A percentile compares a stretch with the other conserved stretches of the same genome.
Conservation (phyloP, 2,888 invertebrate species). For the Caenorhabditis japonica region DNA sequence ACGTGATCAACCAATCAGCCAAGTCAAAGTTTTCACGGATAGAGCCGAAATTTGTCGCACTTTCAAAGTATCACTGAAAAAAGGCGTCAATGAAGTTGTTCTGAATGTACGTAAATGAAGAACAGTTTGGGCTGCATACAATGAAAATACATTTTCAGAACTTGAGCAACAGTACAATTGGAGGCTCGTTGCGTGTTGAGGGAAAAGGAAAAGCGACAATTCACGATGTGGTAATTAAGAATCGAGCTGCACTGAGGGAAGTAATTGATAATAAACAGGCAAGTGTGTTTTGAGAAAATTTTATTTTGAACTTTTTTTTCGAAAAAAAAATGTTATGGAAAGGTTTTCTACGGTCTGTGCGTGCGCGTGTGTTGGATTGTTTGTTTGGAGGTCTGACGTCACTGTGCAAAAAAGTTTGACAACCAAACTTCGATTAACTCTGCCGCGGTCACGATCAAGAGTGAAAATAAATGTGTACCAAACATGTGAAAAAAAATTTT, state of each 20-base stretch:
- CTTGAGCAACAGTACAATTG: slow-evolving; percentile 43
- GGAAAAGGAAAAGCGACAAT: slow-evolving; percentile 65
- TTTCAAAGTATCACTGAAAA: slow-evolving; percentile 50
- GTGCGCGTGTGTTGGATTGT: too few species aligned
- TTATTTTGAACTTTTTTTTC: neutral
- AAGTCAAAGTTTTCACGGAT: slow-evolving; percentile 69
- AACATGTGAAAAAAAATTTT: too few species aligned
- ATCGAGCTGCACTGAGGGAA: slow-evolving; percentile 22
- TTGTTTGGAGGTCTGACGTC: too few species aligned
- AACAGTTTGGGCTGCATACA: neutral
- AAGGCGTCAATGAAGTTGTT: slow-evolving; percentile 65
- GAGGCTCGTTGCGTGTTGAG: slow-evolving; percentile 69
- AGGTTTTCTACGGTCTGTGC: too few species aligned
- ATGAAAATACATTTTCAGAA: slow-evolving; percentile 56
- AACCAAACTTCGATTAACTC: neutral
- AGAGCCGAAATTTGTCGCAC: slow-evolving; percentile 69
- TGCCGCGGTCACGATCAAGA: too few species aligned
- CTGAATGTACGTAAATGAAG: slow-evolving; percentile 47
- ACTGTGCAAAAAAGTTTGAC: neutral
- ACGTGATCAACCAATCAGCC: slow-evolving; percentile 44
- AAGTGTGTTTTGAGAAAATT: too few species aligned
- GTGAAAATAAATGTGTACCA: too few species aligned
- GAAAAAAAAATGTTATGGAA: too few species aligned
- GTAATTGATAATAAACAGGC: slow-evolving; percentile 61
- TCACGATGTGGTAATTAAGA: slow-evolving; percentile 67